phyloP scores from a whole-genome alignment of 2,113 vertebrate species.

The Uropsilus gracilis region DNA sequence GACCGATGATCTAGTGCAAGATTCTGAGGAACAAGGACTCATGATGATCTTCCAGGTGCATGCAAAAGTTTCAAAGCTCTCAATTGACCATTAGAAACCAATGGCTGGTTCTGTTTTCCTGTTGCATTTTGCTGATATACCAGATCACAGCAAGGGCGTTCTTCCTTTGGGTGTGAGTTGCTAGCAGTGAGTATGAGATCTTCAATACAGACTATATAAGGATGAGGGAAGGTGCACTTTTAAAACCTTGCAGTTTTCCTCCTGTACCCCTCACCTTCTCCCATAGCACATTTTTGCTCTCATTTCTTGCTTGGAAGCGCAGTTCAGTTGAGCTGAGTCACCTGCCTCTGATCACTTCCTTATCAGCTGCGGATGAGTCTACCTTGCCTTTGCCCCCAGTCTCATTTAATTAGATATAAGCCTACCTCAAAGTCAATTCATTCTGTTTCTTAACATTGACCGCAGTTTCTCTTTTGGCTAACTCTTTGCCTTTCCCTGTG shows the following conservation, averaged over 20 bases:
- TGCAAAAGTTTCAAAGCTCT: neutral
- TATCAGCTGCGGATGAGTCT: conserved; percentile 75
- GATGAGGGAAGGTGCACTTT: neutral
- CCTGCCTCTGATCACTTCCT: conserved; percentile 76
- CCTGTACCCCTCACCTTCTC: neutral
- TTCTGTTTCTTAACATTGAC: conserved; percentile 85
- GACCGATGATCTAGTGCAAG: too few species aligned
- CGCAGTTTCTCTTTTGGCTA: conserved; percentile 86
- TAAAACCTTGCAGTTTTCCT: neutral
- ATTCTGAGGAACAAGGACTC: neutral
- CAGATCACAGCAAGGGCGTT: neutral
- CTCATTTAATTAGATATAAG: conserved; percentile 87
- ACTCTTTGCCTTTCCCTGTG: conserved; percentile 83
- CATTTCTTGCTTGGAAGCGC: neutral
- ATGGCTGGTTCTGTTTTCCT: neutral
- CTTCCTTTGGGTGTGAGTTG: neutral
- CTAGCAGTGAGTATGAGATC: conserved; percentile 29
- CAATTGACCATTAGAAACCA: neutral
- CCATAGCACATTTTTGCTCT: neutral
- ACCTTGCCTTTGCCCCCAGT: conserved; percentile 81
- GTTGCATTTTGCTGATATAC: neutral
- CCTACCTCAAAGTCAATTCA: conserved; percentile 83
- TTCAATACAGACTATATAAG: neutral
- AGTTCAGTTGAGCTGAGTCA: conserved; percentile 72
- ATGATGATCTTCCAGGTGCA: neutral